Base-by-base conservation (phyloP, 2,888 invertebrate species). In the Thereva unica region DNA sequence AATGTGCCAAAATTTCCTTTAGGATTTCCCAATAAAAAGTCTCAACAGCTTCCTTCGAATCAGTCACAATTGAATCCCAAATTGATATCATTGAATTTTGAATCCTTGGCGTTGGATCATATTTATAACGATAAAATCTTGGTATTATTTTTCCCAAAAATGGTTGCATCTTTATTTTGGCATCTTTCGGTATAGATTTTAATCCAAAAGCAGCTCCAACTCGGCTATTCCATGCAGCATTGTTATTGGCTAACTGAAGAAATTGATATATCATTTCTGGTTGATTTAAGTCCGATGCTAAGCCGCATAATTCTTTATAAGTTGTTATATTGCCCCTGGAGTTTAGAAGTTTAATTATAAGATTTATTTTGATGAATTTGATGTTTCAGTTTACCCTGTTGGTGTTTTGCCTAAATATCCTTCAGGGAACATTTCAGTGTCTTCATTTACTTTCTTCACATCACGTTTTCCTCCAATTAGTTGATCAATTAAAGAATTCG, bases 221-320 rank as follows among this genome's bases (percentile, higher is more conserved):
- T 77, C 93, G 94, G 5, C 95, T 94, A 74, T 93, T 95, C 97
- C 96, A 97, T 64, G 92, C 85, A 1, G 95, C 90, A 80, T 97
- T 95, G 77, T 96, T 93, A 83, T 95, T 95, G 0, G 96, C 96
- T 71, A 97, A 83, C 78, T 95, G 92, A 92, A 97, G 93, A 78
- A 97, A 97, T 80, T 94, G 93, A 82, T 97, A 97, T 70, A 96
- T 87, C 69, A 97, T 85, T 77, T 97, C 96, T 0, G 97, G 97
- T 77, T 97, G 93, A 77, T 96, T 96, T 70, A 97, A 83, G 80
- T 97, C 96, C 0, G 94, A 94, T 0, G 96, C 96, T 52, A 97
- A 83, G 0, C 94, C 91, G 79, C 96, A 97, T 59, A 97, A 84
- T 80, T 97, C 97, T 78, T 93, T 94, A 81, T 97, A 97, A 0